Conservation (phyloP, 2,888 invertebrate genomes). For the Caenorhabditis parvicauda region DNA sequence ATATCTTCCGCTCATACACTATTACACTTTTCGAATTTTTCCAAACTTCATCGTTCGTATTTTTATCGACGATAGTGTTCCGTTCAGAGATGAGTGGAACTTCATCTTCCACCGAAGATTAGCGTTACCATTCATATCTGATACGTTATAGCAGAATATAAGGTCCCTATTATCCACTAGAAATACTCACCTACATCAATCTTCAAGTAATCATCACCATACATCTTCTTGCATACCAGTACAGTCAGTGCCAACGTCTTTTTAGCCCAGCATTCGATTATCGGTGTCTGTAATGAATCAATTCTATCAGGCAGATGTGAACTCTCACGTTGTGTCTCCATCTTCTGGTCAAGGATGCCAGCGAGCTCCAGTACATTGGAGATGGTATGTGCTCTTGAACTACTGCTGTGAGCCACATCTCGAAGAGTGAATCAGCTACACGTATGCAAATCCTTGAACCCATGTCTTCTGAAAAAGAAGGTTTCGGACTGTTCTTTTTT, state of each 20-base stretch:
- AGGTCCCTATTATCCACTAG: neutral
- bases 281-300: slow-evolving; percentile 40
- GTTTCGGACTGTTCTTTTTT: too few species aligned
- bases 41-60: too few species aligned
- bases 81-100: too few species aligned
- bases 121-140: neutral
- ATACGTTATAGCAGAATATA: neutral
- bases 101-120: too few species aligned
- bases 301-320: neutral
- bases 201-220: slow-evolving; percentile 47
- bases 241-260: slow-evolving; percentile 51
- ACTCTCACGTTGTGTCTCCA: slow-evolving; percentile 54
- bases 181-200: slow-evolving; percentile 31
- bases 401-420: slow-evolving; percentile 55
- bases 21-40: too few species aligned
- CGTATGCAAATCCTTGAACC: slow-evolving; percentile 46
- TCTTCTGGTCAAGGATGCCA: slow-evolving; percentile 37
- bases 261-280: slow-evolving; percentile 58
- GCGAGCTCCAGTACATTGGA: slow-evolving; percentile 55
- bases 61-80: too few species aligned
- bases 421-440: slow-evolving; percentile 52
- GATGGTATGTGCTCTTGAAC: slow-evolving; percentile 54
- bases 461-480: slow-evolving; percentile 38
- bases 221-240: slow-evolving; percentile 47
- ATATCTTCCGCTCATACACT: neutral